These are phyloP conservation scores for Phaethornis superciliosus DNA, from an alignment of 2,113 vertebrate species.

Conservation along the genomic window DNA sequence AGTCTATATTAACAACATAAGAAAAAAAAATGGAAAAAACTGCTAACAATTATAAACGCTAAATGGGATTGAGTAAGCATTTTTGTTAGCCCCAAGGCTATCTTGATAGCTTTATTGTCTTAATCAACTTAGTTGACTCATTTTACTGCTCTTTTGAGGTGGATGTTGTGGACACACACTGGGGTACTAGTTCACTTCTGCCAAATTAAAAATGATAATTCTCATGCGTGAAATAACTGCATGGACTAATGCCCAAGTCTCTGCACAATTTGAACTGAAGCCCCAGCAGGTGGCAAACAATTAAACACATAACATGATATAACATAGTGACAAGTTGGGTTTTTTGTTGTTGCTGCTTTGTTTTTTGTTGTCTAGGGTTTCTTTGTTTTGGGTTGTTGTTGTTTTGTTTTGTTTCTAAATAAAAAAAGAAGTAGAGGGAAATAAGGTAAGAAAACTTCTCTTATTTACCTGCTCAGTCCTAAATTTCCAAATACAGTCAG, in stretches of 20 bases:
- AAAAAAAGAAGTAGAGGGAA: background rate
- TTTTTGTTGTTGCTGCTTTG: background rate
- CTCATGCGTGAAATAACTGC: conserved; percentile 81
- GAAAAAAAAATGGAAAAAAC: conserved; percentile 46
- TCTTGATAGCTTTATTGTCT: conserved; percentile 82
- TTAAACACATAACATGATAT: conserved; percentile 58
- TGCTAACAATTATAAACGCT: conserved; percentile 64
- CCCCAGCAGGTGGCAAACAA: conserved; percentile 78
- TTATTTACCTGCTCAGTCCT: background rate
- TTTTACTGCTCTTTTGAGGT: conserved; percentile 80
- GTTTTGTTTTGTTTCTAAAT: background rate
- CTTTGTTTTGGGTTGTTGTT: no score
- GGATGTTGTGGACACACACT: conserved; percentile 77
- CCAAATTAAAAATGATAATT: conserved; percentile 86
- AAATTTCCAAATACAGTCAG: background rate
- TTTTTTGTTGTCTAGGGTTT: no score
- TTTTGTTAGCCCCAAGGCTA: conserved; percentile 75
- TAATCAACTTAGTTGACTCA: conserved; percentile 83
- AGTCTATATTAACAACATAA: conserved; percentile 65
- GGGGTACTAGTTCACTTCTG: conserved; percentile 76
- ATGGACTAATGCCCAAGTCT: conserved; percentile 82
- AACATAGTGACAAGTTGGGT: conserved; percentile 48
- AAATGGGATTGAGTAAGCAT: conserved; percentile 76
- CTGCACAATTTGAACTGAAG: conserved; percentile 73
- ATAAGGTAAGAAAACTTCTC: background rate